Percentiles rank a stretch among this genome's conserved stretches.
phyloP scores from a whole-genome alignment of 2,113 vertebrate genomes.

The Brienomyrus brachyistius region DNA sequence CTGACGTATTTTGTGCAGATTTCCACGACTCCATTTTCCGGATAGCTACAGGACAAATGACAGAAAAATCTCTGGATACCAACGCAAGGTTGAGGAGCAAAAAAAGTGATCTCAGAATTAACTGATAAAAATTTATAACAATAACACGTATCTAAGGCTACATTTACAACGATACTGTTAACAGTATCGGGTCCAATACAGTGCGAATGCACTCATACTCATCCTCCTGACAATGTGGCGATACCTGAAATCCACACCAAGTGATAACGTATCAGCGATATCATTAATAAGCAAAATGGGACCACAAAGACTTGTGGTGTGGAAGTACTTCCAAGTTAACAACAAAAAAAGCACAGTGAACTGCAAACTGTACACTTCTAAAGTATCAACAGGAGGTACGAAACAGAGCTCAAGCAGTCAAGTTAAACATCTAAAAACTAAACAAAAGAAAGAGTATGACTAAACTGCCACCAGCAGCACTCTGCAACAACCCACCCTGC shows the following conservation, averaged over 20 bases:
- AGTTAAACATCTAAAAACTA: neutral
- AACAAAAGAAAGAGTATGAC: neutral
- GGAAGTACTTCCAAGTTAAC: neutral
- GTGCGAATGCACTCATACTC: neutral
- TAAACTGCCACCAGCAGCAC: no score
- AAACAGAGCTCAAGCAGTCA: neutral
- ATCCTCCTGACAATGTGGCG: neutral
- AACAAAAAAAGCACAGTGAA: neutral
- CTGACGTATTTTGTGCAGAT: constrained; percentile 73
- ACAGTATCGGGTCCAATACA: neutral
- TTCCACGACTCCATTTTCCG: constrained; percentile 85
- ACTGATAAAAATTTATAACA: neutral
- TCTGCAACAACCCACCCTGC: no score
- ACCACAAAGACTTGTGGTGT: neutral
- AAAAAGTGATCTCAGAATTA: neutral
- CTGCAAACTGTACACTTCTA: neutral
- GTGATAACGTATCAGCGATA: neutral
- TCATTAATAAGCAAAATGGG: neutral
- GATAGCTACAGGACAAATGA: constrained; percentile 67
- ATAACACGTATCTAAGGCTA: neutral
- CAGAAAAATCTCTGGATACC: neutral
- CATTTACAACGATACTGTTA: neutral
- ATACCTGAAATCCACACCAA: neutral
- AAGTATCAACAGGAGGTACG: neutral
- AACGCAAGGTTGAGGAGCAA: neutral